Evolutionary conservation across 2,888 invertebrate genomes (phyloP), one percentile per base, ranked within the genome.

Genomic region (Diaperis boleti): DNA sequence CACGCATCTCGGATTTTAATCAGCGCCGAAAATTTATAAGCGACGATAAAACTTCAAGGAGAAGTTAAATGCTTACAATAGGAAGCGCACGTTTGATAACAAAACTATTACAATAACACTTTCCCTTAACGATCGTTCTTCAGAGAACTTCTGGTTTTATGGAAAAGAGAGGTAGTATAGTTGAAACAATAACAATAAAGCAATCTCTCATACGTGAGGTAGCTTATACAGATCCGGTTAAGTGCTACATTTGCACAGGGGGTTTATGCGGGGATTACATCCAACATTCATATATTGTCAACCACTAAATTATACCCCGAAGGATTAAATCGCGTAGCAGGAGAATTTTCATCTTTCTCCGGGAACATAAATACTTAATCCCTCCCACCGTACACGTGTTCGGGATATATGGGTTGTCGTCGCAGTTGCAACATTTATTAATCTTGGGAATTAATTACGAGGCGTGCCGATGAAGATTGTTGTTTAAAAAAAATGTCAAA

Each of bases 1-100:
- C 61, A 61, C 61, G 61, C 61, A 61, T 39, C 52, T 13, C 41
- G 59, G 55, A 42, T 52, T 60, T 42, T 60, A 60, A 52, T 60
- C 61, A 59, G 45, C 45, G 26, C 42, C 14, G 26, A 33, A 26
- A 60, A 60, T 60, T 60, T 60, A 60, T 60, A 54, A 60, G 17
- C 44, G 15, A 42, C 54, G 42, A 54, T 60, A 44, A 45, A 54
- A 52, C 44, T 20, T 17, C 50, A 35, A 22, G 29, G 54, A 41
- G 15, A 55, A 54, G 54, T 54, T 54, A 29, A 54, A 49, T 6
- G 29, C 10, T 10, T 10, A 49, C 15, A 18, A 4, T 14, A 31
- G 6, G 33, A 14, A n/a, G n/a, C n/a, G n/a, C n/a, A n/a, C n/a
- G n/a, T 33, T 44, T 55, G 55, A 55, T 44, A 55, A 55, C 55